These are phyloP conservation scores for Pollenia griseotomentosa DNA, from an alignment of 2,888 invertebrate genomes.

Conservation along the genomic window DNA sequence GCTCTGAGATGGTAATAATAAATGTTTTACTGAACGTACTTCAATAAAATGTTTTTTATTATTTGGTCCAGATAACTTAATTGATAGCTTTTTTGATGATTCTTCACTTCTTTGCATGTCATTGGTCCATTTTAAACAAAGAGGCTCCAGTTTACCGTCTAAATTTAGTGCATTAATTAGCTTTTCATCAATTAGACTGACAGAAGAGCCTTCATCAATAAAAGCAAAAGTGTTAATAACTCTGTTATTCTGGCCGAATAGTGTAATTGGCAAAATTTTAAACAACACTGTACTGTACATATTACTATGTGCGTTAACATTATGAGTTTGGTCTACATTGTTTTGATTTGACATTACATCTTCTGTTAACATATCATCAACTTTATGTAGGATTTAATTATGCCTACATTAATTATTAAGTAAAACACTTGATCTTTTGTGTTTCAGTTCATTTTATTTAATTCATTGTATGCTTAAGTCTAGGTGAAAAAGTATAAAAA, in stretches of 20 bases:
- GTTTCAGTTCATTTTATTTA: no score
- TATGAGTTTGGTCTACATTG: slow-evolving; percentile 1
- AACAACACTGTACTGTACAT: slow-evolving; percentile 11
- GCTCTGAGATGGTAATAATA: slow-evolving; percentile 13
- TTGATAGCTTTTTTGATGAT: slow-evolving; percentile 47
- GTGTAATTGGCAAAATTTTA: slow-evolving; percentile 41
- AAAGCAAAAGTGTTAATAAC: slow-evolving; percentile 68
- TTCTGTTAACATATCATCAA: no score
- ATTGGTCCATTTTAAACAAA: slow-evolving; percentile 52
- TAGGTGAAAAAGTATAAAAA: no score
- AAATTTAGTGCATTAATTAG: slow-evolving; percentile 17
- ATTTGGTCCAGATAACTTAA: not conserved
- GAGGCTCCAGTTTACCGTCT: slow-evolving; percentile 1
- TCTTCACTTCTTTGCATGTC: slow-evolving; percentile 14
- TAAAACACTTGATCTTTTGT: no score
- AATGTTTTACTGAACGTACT: slow-evolving; percentile 20
- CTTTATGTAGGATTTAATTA: no score
- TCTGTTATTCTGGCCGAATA: slow-evolving; percentile 13
- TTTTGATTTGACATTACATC: no score
- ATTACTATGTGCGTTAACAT: slow-evolving; percentile 29
- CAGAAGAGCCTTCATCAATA: slow-evolving; percentile 54
- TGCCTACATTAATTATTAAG: not conserved
- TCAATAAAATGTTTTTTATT: not conserved
- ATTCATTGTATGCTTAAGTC: no score
- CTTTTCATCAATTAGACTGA: slow-evolving; percentile 40